phyloP scores from a whole-genome alignment of 2,888 invertebrate species.

The Lottia scabra region DNA sequence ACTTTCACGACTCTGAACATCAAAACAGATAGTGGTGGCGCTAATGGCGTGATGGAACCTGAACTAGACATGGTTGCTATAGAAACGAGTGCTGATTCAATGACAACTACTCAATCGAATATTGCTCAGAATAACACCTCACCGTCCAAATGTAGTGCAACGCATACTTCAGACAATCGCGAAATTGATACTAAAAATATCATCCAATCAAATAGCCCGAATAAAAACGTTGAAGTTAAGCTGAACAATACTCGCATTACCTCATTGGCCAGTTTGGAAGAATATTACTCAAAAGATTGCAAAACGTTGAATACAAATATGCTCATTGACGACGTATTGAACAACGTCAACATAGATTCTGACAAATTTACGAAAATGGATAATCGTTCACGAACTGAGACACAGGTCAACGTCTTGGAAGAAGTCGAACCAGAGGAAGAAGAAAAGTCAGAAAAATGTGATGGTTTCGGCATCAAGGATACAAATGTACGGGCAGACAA shows the following conservation, averaged over 20 bases:
- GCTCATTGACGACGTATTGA: conserved; percentile 60
- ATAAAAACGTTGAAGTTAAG: not conserved
- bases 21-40: not conserved
- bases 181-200: not conserved
- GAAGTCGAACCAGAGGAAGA: conserved; percentile 32
- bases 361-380: conserved; percentile 74
- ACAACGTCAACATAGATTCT: conserved; percentile 73
- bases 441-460: conserved; percentile 24
- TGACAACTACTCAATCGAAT: not conserved
- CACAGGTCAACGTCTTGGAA: conserved; percentile 70
- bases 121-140: not conserved
- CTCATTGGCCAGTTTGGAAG: conserved; percentile 65
- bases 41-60: not conserved
- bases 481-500: conserved; percentile 69
- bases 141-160: not conserved
- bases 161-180: not conserved
- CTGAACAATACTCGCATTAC: conserved; percentile 36
- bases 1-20: conserved; percentile 24
- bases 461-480: conserved; percentile 69
- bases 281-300: conserved; percentile 73
- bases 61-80: not conserved
- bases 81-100: not conserved
- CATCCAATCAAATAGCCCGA: not conserved
- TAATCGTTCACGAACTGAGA: conserved; percentile 64
- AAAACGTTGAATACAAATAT: conserved; percentile 76